Evolutionary conservation across 2,888 invertebrate species (phyloP).

Genomic region (Synanthedon myopaeformis): DNA sequence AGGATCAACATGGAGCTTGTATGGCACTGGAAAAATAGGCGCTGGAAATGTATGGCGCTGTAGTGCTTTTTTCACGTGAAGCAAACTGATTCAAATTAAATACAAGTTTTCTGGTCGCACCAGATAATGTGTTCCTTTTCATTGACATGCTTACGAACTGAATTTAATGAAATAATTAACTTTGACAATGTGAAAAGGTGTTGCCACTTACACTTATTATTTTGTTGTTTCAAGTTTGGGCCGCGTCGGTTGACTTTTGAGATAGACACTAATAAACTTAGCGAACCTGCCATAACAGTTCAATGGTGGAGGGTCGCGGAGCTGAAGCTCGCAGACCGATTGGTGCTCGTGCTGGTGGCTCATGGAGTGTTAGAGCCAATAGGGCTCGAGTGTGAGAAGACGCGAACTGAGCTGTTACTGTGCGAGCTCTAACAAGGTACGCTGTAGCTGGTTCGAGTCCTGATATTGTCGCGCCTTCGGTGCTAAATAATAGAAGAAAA

Average conservation of each 20-base stretch:
- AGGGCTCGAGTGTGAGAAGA: conserved; percentile 55
- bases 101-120: too few species aligned
- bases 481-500: conserved; percentile 17
- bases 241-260: background rate
- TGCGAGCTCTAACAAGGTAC: conserved; percentile 53
- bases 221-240: too few species aligned
- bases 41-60: too few species aligned
- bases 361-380: conserved; percentile 52
- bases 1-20: too few species aligned
- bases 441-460: conserved; percentile 60
- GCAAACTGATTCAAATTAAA: too few species aligned
- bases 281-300: conserved; percentile 56
- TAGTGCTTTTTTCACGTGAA: too few species aligned
- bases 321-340: conserved; percentile 49
- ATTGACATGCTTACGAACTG: too few species aligned
- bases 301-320: conserved; percentile 45
- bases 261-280: background rate
- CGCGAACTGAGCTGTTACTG: conserved; percentile 57
- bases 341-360: conserved; percentile 55
- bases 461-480: conserved; percentile 52
- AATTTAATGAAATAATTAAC: too few species aligned
- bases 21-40: too few species aligned
- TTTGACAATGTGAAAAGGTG: too few species aligned
- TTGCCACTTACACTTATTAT: too few species aligned
- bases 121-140: too few species aligned